A percentile compares a stretch with the other conserved stretches of the same genome.
Conservation (phyloP, 1,140 invertebrate genomes). For the Ylistrum balloti region DNA sequence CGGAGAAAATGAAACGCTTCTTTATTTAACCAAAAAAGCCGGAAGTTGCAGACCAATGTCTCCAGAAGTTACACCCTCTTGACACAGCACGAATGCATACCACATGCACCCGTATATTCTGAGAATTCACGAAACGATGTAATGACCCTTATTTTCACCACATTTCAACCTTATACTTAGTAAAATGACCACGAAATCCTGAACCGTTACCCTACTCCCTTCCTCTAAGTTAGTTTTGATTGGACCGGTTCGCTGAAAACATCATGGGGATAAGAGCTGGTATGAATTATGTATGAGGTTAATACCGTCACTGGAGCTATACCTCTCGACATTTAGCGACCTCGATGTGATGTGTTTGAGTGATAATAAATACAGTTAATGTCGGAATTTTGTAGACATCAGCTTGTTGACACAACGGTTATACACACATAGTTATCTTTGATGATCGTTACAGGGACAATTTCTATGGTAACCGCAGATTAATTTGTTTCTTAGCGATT, state of each 20-base stretch:
- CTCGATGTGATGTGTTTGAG: slow-evolving; percentile 33
- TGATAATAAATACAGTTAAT: background rate
- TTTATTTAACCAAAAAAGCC: no score
- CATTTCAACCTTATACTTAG: no score
- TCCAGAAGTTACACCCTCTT: no score
- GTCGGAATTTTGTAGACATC: slow-evolving; percentile 9
- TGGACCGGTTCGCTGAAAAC: background rate
- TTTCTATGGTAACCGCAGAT: slow-evolving; percentile 7
- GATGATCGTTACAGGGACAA: background rate
- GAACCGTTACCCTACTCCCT: background rate
- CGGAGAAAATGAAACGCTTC: no score
- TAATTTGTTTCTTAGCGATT: background rate
- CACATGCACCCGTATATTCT: no score
- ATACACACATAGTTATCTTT: background rate
- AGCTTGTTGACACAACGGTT: background rate
- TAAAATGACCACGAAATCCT: no score
- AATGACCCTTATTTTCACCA: no score
- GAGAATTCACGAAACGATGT: no score
- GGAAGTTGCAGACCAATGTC: no score
- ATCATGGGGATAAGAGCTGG: background rate
- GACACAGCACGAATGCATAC: no score
- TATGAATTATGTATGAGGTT: background rate
- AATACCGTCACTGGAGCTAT: background rate
- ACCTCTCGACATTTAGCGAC: background rate
- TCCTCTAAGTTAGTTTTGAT: background rate